Base-by-base conservation (phyloP, 2,888 invertebrate genomes). In the Hypomecis punctinalis region DNA sequence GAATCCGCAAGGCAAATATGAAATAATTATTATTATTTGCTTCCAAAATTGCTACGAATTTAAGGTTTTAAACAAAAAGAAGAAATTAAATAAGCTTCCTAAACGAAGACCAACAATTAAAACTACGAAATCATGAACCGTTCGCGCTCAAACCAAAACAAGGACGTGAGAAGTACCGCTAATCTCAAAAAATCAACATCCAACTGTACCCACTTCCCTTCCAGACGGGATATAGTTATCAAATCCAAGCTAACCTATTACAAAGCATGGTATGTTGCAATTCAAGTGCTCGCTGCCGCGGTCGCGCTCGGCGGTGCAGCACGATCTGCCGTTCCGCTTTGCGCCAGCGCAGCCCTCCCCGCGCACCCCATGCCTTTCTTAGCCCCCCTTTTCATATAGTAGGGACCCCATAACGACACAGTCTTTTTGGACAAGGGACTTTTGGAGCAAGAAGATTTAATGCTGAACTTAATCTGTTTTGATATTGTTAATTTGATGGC, bases 271-370 rank as follows among this genome's bases (percentile, higher is more conserved):
- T 81, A 85, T 90, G 90, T 89, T 91, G 92, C 91, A 89, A 90
- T 84, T 85, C 86, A 84, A 88, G 88, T 82, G 82, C 76, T 85
- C 82, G 80, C 80, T 80, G 83, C 79, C 88, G 91, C 91, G 92
- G 93, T 92, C 89, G 92, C 88, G 92, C 92, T 93, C 81, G 88
- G 84, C 92, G 91, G 88, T 88, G 92, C 92, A 88, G 88, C 92
- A 93, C 92, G 92, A 91, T 92, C 92, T 91, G 85, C 82, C 91
- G 91, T 91, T 93, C 91, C 92, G 92, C 89, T 91, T 76, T 85
- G 84, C 88, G 89, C 86, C 78, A 84, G 82, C 84, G 81, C 81
- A 81, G 73, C 69, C 70, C 77, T 77, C 80, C 59, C 76, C 78
- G 72, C 76, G 67, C 64, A 49, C 69, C 66, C 76, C 70, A 72